Conservation (phyloP, 1,140 invertebrate genomes). For the Telenomus remus region DNA sequence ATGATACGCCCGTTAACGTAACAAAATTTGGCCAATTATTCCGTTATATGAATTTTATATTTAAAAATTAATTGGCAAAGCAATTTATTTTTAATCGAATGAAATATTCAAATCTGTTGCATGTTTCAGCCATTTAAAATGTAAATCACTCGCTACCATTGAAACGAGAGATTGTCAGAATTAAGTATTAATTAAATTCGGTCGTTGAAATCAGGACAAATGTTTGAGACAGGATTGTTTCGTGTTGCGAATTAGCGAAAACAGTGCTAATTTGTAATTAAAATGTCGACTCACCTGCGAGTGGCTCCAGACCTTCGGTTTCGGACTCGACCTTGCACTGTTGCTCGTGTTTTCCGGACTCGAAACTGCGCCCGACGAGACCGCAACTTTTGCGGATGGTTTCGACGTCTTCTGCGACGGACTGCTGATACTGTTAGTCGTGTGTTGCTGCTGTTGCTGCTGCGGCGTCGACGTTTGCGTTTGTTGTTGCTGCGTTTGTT, state of each 20-base stretch:
- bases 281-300: constrained; percentile 62
- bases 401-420: constrained; percentile 67
- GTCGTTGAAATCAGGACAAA: not conserved
- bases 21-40: too few species aligned
- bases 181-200: not conserved
- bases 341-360: constrained; percentile 59
- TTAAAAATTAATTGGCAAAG: too few species aligned
- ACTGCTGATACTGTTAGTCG: constrained; percentile 55
- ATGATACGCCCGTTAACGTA: too few species aligned
- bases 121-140: too few species aligned
- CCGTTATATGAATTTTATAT: too few species aligned
- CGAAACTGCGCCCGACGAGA: constrained; percentile 63
- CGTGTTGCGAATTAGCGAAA: not conserved
- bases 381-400: constrained; percentile 66
- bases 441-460: constrained; percentile 61
- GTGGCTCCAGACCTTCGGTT: constrained; percentile 72
- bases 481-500: constrained; percentile 79
- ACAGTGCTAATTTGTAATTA: constrained; percentile 29
- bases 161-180: not conserved
- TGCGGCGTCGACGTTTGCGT: constrained; percentile 67
- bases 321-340: constrained; percentile 69
- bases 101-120: too few species aligned
- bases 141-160: too few species aligned
- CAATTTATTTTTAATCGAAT: too few species aligned
- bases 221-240: not conserved